Evolutionary conservation across 2,797 vertebrate genomes (phyloP).

Genomic region (Lerista edwardsae): DNA sequence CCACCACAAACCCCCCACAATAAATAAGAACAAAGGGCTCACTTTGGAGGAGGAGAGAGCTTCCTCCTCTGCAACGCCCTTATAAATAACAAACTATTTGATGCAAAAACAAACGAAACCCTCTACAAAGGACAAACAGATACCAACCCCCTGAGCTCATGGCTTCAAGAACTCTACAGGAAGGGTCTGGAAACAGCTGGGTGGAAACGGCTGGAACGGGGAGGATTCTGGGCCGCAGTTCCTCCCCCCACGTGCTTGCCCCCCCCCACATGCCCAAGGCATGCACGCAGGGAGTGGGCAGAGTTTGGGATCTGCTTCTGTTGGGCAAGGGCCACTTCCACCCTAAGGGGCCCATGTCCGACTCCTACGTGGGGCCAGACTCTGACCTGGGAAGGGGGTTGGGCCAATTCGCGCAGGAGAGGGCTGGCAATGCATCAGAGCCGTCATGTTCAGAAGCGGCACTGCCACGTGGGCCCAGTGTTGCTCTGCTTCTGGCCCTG

Average conservation of each 20-base stretch:
- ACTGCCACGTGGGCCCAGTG: too few relatives aligned
- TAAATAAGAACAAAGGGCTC: constrained; percentile 16
- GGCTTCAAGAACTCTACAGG: neutral
- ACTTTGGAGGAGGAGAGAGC: rapidly evolving
- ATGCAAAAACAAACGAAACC: neutral
- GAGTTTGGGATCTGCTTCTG: rapidly evolving
- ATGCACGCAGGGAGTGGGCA: neutral
- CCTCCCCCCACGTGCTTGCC: neutral
- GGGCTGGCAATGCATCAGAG: too few relatives aligned
- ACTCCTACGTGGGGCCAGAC: neutral
- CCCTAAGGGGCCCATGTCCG: neutral
- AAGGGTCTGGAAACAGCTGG: neutral
- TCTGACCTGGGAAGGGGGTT: too few relatives aligned
- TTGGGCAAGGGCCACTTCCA: neutral
- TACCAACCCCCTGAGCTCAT: neutral
- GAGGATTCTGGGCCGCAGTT: too few relatives aligned
- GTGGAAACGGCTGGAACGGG: neutral
- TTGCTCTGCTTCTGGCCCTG: neutral
- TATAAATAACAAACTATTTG: constrained; percentile 37
- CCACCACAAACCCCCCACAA: neutral
- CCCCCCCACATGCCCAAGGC: neutral
- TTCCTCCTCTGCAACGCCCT: neutral
- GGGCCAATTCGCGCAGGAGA: too few relatives aligned
- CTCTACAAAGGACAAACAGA: neutral
- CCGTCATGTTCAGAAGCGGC: too few relatives aligned